Percentiles rank a stretch among this genome's conserved stretches.
Conservation (phyloP, 2,797 vertebrate genomes). For the Crenichthys baileyi region DNA sequence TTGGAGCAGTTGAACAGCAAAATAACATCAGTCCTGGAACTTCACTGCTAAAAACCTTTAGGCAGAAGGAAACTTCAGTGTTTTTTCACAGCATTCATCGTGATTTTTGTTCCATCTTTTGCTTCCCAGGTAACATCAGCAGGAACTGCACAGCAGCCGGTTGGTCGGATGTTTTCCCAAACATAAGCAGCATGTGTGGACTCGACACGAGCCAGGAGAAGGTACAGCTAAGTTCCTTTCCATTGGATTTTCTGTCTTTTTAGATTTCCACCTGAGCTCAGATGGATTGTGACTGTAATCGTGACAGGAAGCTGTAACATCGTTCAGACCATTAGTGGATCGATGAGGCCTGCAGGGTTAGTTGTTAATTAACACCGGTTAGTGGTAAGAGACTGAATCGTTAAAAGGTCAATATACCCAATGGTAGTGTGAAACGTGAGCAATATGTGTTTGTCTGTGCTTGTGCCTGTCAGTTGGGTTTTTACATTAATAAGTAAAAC, state of each 20-base stretch:
- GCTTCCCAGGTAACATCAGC: slow-evolving; percentile 87
- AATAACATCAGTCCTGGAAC: too few relatives aligned
- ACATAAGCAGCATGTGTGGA: slow-evolving; percentile 84
- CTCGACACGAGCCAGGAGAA: slow-evolving; percentile 75
- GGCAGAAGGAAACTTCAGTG: neutral
- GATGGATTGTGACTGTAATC: neutral
- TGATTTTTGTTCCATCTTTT: neutral
- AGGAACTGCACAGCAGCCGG: slow-evolving; percentile 88
- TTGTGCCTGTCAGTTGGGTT: neutral
- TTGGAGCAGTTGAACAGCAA: neutral
- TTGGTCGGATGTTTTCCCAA: slow-evolving; percentile 89
- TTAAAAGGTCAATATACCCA: slow-evolving; percentile 41
- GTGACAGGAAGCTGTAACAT: slow-evolving; percentile 7
- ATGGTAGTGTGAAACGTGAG: neutral
- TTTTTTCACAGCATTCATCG: neutral
- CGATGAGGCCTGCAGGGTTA: slow-evolving; percentile 33
- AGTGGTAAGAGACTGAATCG: slow-evolving; percentile 9
- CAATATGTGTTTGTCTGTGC: neutral
- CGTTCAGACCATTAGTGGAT: slow-evolving; percentile 16
- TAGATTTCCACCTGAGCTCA: slow-evolving; percentile 17
- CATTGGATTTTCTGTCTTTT: neutral
- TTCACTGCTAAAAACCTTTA: neutral
- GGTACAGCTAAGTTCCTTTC: slow-evolving; percentile 58
- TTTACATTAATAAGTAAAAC: neutral
- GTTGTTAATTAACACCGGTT: slow-evolving; percentile 45